A percentile compares a stretch with the other conserved stretches of the same genome.
phyloP scores from a whole-genome alignment of 2,113 vertebrate genomes.

The Halcyon malimbica region DNA sequence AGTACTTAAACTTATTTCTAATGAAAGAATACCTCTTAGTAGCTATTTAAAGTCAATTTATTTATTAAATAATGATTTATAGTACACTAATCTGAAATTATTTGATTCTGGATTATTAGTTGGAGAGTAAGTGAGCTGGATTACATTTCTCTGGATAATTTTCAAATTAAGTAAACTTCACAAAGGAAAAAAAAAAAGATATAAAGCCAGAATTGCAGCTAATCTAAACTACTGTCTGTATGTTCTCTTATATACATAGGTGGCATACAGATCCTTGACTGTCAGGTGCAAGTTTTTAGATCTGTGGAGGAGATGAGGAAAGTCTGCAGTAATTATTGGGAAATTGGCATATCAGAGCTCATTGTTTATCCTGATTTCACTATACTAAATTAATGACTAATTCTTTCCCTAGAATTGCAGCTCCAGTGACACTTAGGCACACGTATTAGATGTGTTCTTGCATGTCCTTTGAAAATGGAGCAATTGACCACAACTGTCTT shows the following conservation, averaged over 20 bases:
- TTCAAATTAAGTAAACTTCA: conserved; percentile 14
- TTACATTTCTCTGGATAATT: conserved; percentile 11
- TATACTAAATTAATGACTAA: not conserved
- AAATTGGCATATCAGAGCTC: not conserved
- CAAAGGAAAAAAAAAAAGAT: not conserved
- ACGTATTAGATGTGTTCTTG: not conserved
- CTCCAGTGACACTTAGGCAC: not conserved
- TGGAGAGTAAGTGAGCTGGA: not conserved
- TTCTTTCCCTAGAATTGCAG: not conserved
- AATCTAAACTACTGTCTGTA: not conserved
- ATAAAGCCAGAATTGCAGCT: not conserved
- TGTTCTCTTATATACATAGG: not conserved
- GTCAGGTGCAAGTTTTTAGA: not conserved
- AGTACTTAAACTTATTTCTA: conserved; percentile 44
- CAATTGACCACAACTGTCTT: not conserved
- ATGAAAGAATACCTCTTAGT: conserved; percentile 14
- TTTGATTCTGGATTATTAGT: conserved; percentile 35
- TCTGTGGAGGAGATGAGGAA: not conserved
- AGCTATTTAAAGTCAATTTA: conserved; percentile 29
- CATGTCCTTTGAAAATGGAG: not conserved
- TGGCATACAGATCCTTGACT: not conserved
- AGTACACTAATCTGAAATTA: not conserved
- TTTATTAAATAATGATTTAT: conserved; percentile 3
- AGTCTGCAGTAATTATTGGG: not conserved
- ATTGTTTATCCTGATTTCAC: not conserved